Conservation (phyloP, 1,140 invertebrate genomes). For the Rhagoletis zephyria region DNA sequence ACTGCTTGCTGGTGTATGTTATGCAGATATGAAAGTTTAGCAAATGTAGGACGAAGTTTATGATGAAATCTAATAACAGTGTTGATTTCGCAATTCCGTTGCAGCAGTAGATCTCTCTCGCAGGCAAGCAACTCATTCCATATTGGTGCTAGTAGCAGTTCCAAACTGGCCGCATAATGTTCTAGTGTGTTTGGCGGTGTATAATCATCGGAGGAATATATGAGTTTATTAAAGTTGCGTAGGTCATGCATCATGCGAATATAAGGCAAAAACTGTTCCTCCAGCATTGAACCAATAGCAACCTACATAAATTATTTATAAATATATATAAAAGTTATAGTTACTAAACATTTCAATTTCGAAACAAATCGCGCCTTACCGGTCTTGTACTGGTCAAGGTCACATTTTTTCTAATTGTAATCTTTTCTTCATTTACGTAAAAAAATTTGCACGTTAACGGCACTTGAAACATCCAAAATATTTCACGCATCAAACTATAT, state of each 20-base stretch:
- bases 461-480: constrained; percentile 68
- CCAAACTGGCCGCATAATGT: constrained; percentile 64
- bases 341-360: background rate
- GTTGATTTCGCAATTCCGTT: constrained; percentile 39
- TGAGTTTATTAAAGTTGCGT: constrained; percentile 61
- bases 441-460: constrained; percentile 67
- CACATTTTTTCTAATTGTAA: constrained; percentile 61
- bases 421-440: constrained; percentile 55
- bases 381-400: constrained; percentile 61
- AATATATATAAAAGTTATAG: no score
- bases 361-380: constrained; percentile 58
- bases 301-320: constrained; percentile 44
- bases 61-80: constrained; percentile 59
- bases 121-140: constrained; percentile 58
- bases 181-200: constrained; percentile 40
- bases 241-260: constrained; percentile 60
- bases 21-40: constrained; percentile 53
- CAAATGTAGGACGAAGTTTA: constrained; percentile 59
- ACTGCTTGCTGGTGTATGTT: constrained; percentile 55
- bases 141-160: constrained; percentile 64
- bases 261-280: constrained; percentile 48
- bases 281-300: constrained; percentile 50
- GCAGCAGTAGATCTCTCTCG: constrained; percentile 59
- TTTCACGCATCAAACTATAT: constrained; percentile 65
- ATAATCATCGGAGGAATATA: constrained; percentile 56